Base-by-base conservation (phyloP, 2,888 invertebrate genomes). In the Byasa hedistus region DNA sequence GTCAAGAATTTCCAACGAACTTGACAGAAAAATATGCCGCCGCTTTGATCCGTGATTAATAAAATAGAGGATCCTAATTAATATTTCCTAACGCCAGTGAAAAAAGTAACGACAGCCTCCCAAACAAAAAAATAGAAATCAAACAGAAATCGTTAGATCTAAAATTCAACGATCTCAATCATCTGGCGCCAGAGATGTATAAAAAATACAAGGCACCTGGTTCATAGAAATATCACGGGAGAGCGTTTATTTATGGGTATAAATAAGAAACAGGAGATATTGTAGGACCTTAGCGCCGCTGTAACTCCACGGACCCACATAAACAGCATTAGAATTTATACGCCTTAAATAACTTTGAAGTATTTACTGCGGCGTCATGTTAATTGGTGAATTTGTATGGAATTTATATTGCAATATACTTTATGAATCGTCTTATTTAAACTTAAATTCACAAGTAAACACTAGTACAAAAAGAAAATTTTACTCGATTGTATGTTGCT, bases 321-420 rank as follows among this genome's bases (percentile, higher is more conserved):
- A 71, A 74, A 72, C 64, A 56, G 71, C 64, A 74, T 73, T 72
- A 69, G 68, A 69, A 74, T 74, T 72, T 73, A 74, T 70, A 68
- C 62, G 55, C 15, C 57, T 69, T 72, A 66, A 69, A 73, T 69
- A 71, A 61, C 65, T 36, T 61, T 52, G 61, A 56, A 65, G 61
- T 52, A 61, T 66, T 66, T 57, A 60, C 39, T 39, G 56, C 57
- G 39, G 36, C n/a, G n/a, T n/a, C 52, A 15, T 23, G 24, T 52
- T 61, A 61, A 65, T 65, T 65, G 65, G 61, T 23, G 51, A n/a
- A 61, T 61, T 65, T 57, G 56, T 65, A 23, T 51, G 36, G 61
- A 57, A 65, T 56, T 65, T 57, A 57, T 61, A 52, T 12, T 1
- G 1, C 23, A 24, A 56, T 65, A 56, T 55, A 61, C n/a, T n/a